Percentiles rank a stretch among this genome's conserved stretches.
phyloP scores from a whole-genome alignment of 2,113 vertebrate genomes.

The Enhydra lutris region DNA sequence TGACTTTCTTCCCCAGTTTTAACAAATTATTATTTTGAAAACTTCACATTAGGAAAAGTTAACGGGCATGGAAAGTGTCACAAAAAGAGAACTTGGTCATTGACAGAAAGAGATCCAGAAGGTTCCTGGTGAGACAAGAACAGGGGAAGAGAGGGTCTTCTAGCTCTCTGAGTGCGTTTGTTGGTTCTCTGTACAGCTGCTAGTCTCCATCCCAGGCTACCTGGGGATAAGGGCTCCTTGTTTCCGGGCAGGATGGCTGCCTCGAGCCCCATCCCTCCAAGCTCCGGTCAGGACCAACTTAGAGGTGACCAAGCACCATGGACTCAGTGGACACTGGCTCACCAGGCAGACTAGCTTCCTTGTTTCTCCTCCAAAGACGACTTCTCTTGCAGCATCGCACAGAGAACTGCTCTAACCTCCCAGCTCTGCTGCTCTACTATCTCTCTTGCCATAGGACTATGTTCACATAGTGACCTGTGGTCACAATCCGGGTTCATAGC shows the following conservation, averaged over 20 bases:
- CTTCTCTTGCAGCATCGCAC: not conserved
- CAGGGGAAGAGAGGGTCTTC: not conserved
- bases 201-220: not conserved
- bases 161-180: not conserved
- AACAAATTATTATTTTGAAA: not conserved
- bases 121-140: not conserved
- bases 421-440: not conserved
- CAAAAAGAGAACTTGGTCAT: not conserved
- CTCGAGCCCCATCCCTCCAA: not conserved
- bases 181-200: not conserved
- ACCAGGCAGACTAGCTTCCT: not conserved
- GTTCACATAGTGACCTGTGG: not conserved
- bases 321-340: not conserved
- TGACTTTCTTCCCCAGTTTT: not conserved
- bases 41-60: not conserved
- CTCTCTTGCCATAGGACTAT: not conserved
- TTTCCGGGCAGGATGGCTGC: not conserved
- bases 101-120: not conserved
- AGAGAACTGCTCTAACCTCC: not conserved
- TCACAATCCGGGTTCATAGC: not conserved
- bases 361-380: not conserved
- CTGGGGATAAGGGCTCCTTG: accelerated
- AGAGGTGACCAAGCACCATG: accelerated
- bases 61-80: not conserved
- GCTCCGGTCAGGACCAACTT: not conserved